A percentile compares a stretch with the other conserved stretches of the same genome.
phyloP scores from a whole-genome alignment of 1,140 invertebrate species.

The Grapholita molesta region DNA sequence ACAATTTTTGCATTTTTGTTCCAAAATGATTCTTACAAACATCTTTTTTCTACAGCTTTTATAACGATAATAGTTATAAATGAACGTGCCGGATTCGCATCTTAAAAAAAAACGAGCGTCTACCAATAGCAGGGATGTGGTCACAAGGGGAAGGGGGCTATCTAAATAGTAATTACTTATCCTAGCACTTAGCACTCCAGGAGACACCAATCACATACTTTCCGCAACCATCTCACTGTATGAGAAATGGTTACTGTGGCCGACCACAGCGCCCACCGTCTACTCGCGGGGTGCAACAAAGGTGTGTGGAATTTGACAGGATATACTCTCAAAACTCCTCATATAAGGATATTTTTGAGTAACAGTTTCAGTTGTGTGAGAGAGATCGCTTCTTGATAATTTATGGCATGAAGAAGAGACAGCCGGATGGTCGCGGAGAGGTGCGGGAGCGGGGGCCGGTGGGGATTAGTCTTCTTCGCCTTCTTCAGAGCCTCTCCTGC shows the following conservation, averaged over 20 bases:
- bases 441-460: background rate
- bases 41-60: too few species aligned
- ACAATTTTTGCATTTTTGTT: too few species aligned
- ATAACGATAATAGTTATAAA: too few species aligned
- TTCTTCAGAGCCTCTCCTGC: slow-evolving; percentile 3
- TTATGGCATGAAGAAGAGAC: background rate
- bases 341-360: too few species aligned
- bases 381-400: background rate
- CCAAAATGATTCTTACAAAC: too few species aligned
- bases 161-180: background rate
- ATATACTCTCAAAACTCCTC: too few species aligned
- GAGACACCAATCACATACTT: background rate
- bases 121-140: background rate
- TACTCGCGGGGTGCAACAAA: too few species aligned
- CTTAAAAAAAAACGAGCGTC: background rate
- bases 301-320: too few species aligned
- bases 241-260: too few species aligned
- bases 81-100: too few species aligned
- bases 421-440: background rate
- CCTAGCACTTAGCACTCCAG: background rate
- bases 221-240: background rate
- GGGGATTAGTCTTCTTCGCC: background rate
- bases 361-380: background rate
- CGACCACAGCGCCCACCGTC: too few species aligned
- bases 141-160: background rate